phyloP scores from a whole-genome alignment of 2,113 vertebrate species.

The Callocephalon fimbriatum region DNA sequence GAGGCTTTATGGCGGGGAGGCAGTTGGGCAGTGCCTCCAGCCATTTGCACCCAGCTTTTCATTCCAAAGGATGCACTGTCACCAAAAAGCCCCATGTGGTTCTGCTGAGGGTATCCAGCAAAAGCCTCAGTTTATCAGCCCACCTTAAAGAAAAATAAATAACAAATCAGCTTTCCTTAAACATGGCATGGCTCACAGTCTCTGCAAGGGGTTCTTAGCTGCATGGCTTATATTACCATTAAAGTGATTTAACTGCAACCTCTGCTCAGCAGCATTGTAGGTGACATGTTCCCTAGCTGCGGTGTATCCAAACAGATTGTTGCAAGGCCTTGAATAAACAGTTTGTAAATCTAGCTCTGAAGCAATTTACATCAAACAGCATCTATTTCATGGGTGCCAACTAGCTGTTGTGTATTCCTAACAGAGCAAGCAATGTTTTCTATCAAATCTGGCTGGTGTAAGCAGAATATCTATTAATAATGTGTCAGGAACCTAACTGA shows the following conservation, averaged over 20 bases:
- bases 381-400: conserved; percentile 68
- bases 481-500: conserved; percentile 23
- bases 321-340: conserved; percentile 74
- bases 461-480: conserved; percentile 64
- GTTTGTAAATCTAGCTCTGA: conserved; percentile 42
- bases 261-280: conserved; percentile 32
- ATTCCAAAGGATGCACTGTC: accelerated
- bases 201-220: background rate
- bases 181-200: background rate
- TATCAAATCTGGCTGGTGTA: conserved; percentile 43
- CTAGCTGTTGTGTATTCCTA: conserved; percentile 57
- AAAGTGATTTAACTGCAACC: conserved; percentile 68
- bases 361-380: conserved; percentile 75
- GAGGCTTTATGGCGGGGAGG: accelerated
- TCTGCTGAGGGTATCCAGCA: background rate
- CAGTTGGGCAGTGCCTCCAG: background rate
- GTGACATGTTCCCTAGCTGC: conserved; percentile 67
- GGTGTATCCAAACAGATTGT: conserved; percentile 67
- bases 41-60: background rate
- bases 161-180: background rate
- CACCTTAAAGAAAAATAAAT: background rate
- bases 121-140: background rate
- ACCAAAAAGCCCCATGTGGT: background rate
- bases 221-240: conserved; percentile 22
- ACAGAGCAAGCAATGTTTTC: conserved; percentile 68